phyloP scores from a whole-genome alignment of 2,797 vertebrate genomes.

The Rhincodon typus region DNA sequence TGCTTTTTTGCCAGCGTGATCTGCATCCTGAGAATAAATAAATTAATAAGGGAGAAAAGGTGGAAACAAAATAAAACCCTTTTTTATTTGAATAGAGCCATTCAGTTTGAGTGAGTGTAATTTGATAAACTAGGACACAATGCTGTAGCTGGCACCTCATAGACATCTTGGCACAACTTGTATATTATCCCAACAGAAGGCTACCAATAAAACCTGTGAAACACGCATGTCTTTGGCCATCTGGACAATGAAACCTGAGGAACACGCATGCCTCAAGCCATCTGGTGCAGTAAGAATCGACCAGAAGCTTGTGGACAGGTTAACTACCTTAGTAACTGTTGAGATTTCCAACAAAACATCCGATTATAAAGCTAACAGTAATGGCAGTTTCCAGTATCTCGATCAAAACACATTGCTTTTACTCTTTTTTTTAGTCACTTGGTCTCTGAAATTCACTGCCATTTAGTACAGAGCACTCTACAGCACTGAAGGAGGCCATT shows the following conservation, averaged over 20 bases:
- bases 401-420: neutral
- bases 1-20: neutral
- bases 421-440: too few species aligned
- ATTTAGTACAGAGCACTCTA: neutral
- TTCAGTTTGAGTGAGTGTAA: neutral
- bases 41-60: neutral
- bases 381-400: too few species aligned
- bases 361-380: neutral
- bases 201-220: slow-evolving; percentile 2
- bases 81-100: neutral
- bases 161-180: neutral
- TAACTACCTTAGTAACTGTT: neutral
- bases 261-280: neutral
- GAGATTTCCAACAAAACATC: neutral
- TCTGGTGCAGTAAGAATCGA: slow-evolving; percentile 3
- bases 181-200: neutral
- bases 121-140: neutral
- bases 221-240: neutral
- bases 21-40: too few species aligned
- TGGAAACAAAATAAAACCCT: neutral
- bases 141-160: neutral
- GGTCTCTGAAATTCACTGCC: neutral
- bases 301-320: neutral
- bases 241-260: slow-evolving; percentile 12
- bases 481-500: neutral